Base-by-base conservation (phyloP, 2,113 vertebrate genomes). In the Sander lucioperca region DNA sequence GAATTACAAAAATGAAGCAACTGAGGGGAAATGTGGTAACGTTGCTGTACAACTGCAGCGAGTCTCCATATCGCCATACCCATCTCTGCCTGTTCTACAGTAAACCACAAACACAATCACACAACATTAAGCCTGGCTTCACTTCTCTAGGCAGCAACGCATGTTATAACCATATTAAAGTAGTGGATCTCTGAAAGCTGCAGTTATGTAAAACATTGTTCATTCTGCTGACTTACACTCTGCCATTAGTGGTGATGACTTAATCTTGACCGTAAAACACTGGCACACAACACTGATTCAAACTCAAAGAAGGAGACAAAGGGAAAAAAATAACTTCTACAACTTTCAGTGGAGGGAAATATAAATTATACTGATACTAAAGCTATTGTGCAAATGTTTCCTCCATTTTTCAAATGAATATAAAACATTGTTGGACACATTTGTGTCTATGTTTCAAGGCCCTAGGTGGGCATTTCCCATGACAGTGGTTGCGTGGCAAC, bases 181-280 rank as follows among this genome's bases (percentile, higher is more conserved):
- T 83, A 83, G 74, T 58, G 27, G 18, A 56, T 82, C 51, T 78
- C 78, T 59, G 59, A 47, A 72, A 61, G 78, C 74, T 43, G 63
- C 59, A 68, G 58, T 70, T 59, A 54, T 27, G 39, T 68, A 25
- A 73, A 63, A 63, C 61, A n/a, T 2, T 27, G 53, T 56, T 71
- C 64, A 14, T 58, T 56, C 73, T 73, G 68, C 63, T 36, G 48
- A 54, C 30, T 30, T 59, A 18, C 30, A 30, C 18, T 57, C 74
- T 18, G 61, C 59, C 23, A 36, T 74, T 65, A 74, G 63, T 51
- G 70, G 36, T n/a, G 62, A n/a, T 56, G 79, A 67, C 69, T 63
- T 23, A 43, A 50, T 50, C 16, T 16, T 65, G 56, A 64, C 15
- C 0, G 4, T 50, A n/a, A 82, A 63, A 63, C 57, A 14, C 58